Percentiles rank a stretch among this genome's conserved stretches.
These are phyloP conservation scores for Lepidostoma basale DNA, from an alignment of 1,140 invertebrate species.

Conservation along the genomic window DNA sequence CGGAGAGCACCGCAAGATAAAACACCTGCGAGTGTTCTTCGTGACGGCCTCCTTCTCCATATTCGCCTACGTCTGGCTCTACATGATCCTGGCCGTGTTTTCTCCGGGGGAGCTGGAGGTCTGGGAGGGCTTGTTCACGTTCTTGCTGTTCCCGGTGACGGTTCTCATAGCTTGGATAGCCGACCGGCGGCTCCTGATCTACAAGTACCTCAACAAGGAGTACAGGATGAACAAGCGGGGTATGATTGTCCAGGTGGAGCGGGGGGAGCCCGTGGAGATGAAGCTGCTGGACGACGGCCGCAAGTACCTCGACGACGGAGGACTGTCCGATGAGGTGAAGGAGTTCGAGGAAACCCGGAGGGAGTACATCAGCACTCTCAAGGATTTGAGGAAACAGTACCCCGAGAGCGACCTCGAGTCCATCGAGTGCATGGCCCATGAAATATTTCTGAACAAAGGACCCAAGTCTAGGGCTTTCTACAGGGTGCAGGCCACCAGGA, in stretches of 20 bases:
- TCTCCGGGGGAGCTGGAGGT: conserved; percentile 87
- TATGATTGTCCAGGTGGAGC: conserved; percentile 87
- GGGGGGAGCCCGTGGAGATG: conserved; percentile 76
- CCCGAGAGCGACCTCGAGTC: conserved; percentile 84
- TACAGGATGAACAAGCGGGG: conserved; percentile 91
- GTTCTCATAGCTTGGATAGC: conserved; percentile 97
- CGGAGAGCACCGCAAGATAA: conserved; percentile 91
- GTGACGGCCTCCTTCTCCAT: conserved; percentile 98
- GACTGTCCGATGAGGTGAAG: conserved; percentile 76
- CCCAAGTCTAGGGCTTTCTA: conserved; percentile 98
- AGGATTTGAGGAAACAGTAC: conserved; percentile 87
- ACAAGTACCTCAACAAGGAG: conserved; percentile 91
- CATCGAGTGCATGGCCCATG: conserved; percentile 93
- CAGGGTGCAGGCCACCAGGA: conserved; percentile 94
- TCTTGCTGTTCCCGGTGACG: conserved; percentile 95
- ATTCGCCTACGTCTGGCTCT: conserved; percentile 99
- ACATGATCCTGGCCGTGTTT: conserved; percentile 90
- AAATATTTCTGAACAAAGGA: conserved; percentile 89
- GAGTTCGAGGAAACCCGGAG: conserved; percentile 93
- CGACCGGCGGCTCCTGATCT: conserved; percentile 85
- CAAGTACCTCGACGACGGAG: conserved; percentile 59
- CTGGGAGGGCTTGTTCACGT: conserved; percentile 96
- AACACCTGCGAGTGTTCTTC: conserved; percentile 96
- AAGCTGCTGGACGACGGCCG: conserved; percentile 64
- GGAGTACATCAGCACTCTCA: conserved; percentile 90